Percentiles rank a stretch among this genome's conserved stretches.
phyloP scores from a whole-genome alignment of 2,888 invertebrate genomes.

The Druceiella hillmani region DNA sequence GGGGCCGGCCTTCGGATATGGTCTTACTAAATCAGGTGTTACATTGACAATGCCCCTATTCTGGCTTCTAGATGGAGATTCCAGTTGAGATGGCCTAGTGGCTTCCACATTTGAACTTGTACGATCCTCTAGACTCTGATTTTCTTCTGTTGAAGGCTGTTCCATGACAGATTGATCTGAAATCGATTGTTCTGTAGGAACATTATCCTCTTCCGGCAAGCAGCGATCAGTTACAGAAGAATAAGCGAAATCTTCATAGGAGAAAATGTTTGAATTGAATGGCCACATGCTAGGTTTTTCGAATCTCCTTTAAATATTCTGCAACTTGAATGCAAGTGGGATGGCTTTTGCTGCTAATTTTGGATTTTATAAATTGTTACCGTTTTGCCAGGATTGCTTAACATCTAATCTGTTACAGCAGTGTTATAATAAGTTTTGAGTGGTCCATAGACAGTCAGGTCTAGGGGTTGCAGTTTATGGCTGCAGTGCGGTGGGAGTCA shows the following conservation, averaged over 20 bases:
- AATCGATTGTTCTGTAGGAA: conserved; percentile 3
- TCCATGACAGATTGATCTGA: conserved; percentile 1
- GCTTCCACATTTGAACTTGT: conserved; percentile 3
- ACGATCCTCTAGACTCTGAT: conserved; percentile 8
- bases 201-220: conserved; percentile 6
- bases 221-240: conserved; percentile 6
- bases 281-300: conserved; percentile 4
- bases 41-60: not conserved
- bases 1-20: conserved; percentile 20
- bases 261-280: conserved; percentile 2
- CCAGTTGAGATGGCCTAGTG: no score
- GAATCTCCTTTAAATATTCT: conserved; percentile 11
- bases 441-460: conserved; percentile 21
- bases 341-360: no score
- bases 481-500: conserved; percentile 20
- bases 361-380: conserved; percentile 22
- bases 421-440: conserved; percentile 19
- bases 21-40: conserved; percentile 18
- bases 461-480: conserved; percentile 20
- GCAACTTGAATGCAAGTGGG: conserved; percentile 8
- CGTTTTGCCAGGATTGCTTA: conserved; percentile 17
- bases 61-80: no score
- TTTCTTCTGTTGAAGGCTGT: conserved; percentile 6
- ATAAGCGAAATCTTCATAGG: no score
- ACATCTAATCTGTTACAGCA: conserved; percentile 17